These are phyloP conservation scores for Strigamia transsilvanica DNA, from an alignment of 2,888 invertebrate genomes.

Conservation along the genomic window DNA sequence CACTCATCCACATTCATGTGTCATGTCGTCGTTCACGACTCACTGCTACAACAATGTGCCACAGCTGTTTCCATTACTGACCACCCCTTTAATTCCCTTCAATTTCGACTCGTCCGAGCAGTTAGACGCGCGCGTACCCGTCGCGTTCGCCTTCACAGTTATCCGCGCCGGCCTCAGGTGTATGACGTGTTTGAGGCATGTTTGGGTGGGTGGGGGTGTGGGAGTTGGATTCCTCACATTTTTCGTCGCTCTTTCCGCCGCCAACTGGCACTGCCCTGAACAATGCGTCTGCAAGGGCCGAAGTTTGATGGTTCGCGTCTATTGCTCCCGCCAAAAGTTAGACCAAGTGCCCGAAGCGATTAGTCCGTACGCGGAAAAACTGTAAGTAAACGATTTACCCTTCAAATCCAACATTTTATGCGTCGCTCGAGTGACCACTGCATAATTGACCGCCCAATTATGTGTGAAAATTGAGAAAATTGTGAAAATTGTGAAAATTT, in stretches of 20 bases:
- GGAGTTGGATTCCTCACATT: constrained; percentile 10
- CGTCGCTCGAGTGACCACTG: too few relatives aligned
- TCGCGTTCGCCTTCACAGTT: background rate
- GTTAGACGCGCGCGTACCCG: constrained; percentile 24
- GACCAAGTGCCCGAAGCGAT: constrained; percentile 23
- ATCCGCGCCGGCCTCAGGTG: constrained; percentile 12
- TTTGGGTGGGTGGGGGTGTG: background rate
- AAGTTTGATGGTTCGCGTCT: constrained; percentile 46
- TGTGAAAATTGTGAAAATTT: too few relatives aligned
- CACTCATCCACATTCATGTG: background rate
- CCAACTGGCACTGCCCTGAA: constrained; percentile 28
- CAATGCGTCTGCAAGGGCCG: constrained; percentile 26
- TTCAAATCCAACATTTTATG: too few relatives aligned
- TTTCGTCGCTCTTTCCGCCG: background rate
- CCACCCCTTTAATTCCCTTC: background rate
- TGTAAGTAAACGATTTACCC: constrained; percentile 12
- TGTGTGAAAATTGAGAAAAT: too few relatives aligned
- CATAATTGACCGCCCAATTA: too few relatives aligned
- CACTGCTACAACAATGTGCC: background rate
- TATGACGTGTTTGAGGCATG: constrained; percentile 1
- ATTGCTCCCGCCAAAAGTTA: constrained; percentile 25
- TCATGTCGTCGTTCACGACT: background rate
- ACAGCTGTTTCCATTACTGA: background rate
- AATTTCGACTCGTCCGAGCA: constrained; percentile 10
- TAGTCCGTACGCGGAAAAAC: constrained; percentile 44